Evolutionary conservation across 2,797 vertebrate species (phyloP).

Genomic region (Harpagifer antarcticus): DNA sequence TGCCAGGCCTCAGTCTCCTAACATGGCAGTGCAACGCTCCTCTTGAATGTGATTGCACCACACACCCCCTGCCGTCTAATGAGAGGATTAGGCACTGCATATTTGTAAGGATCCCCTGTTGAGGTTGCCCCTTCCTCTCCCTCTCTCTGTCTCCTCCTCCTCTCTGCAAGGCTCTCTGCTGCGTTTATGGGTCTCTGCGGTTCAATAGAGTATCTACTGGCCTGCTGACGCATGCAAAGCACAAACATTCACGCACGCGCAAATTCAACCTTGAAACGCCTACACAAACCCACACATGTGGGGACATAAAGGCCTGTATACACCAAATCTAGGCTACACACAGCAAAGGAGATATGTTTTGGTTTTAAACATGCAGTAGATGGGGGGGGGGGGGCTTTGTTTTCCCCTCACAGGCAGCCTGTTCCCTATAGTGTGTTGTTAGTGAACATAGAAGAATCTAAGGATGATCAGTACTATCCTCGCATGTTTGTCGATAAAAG

Average conservation of each 20-base stretch:
- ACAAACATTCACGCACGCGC: conserved; percentile 50
- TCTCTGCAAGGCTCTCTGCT: conserved; percentile 48
- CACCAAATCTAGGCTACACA: conserved; percentile 15
- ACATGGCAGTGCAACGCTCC: conserved; percentile 54
- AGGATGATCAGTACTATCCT: conserved; percentile 42
- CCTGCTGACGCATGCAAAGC: conserved; percentile 78
- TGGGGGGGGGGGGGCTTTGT: conserved; percentile 24
- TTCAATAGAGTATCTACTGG: conserved; percentile 64
- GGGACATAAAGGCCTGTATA: conserved; percentile 23
- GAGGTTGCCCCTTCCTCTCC: conserved; percentile 55
- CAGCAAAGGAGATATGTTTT: conserved; percentile 33
- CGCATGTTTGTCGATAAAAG: conserved; percentile 44
- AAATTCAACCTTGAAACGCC: conserved; percentile 41
- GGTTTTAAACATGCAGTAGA: conserved; percentile 40
- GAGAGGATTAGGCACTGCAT: conserved; percentile 71
- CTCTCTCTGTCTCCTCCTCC: conserved; percentile 38
- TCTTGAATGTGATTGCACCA: conserved; percentile 64
- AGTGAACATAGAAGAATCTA: conserved; percentile 23
- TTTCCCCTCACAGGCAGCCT: neutral
- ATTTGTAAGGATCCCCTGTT: conserved; percentile 68
- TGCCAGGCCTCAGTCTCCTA: conserved; percentile 61
- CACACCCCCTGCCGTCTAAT: conserved; percentile 76
- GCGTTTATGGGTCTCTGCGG: conserved; percentile 71
- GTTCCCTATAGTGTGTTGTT: conserved; percentile 15
- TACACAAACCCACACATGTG: conserved; percentile 40